Base-by-base conservation (phyloP, 2,113 vertebrate species). In the Machaerirhynchus nigripectus region DNA sequence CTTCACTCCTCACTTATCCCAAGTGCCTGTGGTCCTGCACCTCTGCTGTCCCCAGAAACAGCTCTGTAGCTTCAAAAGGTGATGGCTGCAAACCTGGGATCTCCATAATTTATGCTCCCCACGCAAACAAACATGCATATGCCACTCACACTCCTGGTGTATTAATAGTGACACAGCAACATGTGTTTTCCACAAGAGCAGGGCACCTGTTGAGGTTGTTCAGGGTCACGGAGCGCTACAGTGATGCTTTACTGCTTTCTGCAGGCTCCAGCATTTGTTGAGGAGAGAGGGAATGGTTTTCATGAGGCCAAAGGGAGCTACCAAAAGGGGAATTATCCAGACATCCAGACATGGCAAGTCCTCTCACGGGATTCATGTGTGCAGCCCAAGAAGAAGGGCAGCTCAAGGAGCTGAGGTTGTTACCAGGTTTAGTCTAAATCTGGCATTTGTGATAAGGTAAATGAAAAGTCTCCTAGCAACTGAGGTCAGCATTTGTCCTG, bases 161-260 rank as follows among this genome's bases (percentile, higher is more conserved):
- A 97, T 96, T 96, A 94, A 96, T 94, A 97, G 95, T 86, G 85
- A 49, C 95, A 31, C 59, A 90, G 90, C 75, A 85, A 60, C 68
- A 57, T 77, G 75, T 94, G 89, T 90, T 96, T 95, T 90, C 95
- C 19, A 13, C 73, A 82, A 83, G 80, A 91, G 65, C 73, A 59
- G 19, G 47, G 83, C 93, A 96, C 93, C 96, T 96, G 93, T 94
- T 87, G 77, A 92, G 92, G 95, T 96, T 92, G 84, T 89, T 82
- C 61, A 17, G 86, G 97, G 93, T 96, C 96, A 90, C 26, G 22
- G 63, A 78, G 69, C 1, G 0, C 91, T 92, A 73, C 71, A 75
- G 31, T 9, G 44, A 52, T 87, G 31, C 79, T 83, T 50, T 84
- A 6, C 50, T 91, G 52, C 52, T 61, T 94, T 80, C 24, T 68